phyloP scores from a whole-genome alignment of 2,113 vertebrate genomes.

The Puffinus mauretanicus region DNA sequence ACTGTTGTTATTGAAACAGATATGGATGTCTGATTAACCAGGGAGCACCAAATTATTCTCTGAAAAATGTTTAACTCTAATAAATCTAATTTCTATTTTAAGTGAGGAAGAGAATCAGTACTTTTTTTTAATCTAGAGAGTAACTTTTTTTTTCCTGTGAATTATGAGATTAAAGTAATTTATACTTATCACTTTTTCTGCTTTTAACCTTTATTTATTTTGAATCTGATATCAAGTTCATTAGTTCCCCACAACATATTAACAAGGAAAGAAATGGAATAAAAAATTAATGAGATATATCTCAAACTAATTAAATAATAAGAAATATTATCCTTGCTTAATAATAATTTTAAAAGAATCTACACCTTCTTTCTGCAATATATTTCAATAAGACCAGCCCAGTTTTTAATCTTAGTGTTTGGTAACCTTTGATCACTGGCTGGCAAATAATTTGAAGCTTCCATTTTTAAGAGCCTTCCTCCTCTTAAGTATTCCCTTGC shows the following conservation, averaged over 20 bases:
- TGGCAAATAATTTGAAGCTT: neutral
- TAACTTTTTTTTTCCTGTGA: neutral
- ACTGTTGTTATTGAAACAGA: neutral
- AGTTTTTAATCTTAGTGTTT: neutral
- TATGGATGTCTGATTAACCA: neutral
- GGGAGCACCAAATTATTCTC: neutral
- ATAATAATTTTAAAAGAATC: neutral
- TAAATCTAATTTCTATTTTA: neutral
- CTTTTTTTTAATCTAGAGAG: neutral
- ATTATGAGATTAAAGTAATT: constrained; percentile 32
- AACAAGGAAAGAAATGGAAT: neutral
- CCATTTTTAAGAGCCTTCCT: neutral
- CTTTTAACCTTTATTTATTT: constrained; percentile 57
- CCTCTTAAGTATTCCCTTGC: neutral
- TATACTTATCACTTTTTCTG: constrained; percentile 31
- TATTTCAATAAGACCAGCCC: neutral
- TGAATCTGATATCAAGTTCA: constrained; percentile 9
- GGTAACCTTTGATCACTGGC: neutral
- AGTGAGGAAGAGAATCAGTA: neutral
- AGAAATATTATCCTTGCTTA: neutral
- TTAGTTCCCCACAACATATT: neutral
- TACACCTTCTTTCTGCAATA: neutral
- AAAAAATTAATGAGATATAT: neutral
- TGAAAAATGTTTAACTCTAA: neutral
- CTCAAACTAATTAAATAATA: neutral